phyloP scores from a whole-genome alignment of 2,888 invertebrate species.

The Drosophila histrio region DNA sequence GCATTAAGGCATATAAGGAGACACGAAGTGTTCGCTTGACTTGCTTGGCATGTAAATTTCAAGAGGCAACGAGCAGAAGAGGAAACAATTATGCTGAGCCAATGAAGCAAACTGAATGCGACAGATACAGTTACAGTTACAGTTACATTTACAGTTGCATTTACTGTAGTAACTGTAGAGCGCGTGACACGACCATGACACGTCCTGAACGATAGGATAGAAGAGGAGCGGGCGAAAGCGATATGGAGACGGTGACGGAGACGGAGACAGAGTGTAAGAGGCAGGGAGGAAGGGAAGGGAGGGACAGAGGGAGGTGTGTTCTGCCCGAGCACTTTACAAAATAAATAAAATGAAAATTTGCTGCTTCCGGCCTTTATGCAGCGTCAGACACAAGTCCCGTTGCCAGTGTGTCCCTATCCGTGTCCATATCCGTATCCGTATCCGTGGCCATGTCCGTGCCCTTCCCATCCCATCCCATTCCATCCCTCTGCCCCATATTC shows the following conservation, averaged over 20 bases:
- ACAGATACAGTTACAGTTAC: slow-evolving; percentile 40
- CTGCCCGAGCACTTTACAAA: slow-evolving; percentile 72
- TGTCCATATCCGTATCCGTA: slow-evolving; percentile 57
- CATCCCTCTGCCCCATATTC: neutral
- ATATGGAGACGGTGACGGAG: too few relatives aligned
- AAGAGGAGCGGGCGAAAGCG: too few relatives aligned
- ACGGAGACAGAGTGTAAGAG: neutral
- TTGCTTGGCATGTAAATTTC: slow-evolving; percentile 59
- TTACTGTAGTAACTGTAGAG: slow-evolving; percentile 15
- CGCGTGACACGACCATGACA: slow-evolving; percentile 62
- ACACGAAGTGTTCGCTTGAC: slow-evolving; percentile 29
- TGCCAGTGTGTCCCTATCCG: slow-evolving; percentile 27
- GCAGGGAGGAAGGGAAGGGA: neutral
- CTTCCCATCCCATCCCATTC: neutral
- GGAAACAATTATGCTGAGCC: slow-evolving; percentile 74
- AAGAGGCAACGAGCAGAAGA: slow-evolving; percentile 45
- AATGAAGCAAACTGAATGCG: slow-evolving; percentile 69
- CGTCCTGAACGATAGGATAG: neutral
- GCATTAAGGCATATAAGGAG: neutral
- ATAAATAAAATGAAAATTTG: slow-evolving; percentile 79
- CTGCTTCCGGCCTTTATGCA: slow-evolving; percentile 74
- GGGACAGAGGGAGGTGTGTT: slow-evolving; percentile 21
- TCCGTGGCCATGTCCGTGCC: slow-evolving; percentile 68
- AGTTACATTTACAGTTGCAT: slow-evolving; percentile 1
- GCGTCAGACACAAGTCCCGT: slow-evolving; percentile 36